Evolutionary conservation across 2,797 vertebrate species (phyloP).

Genomic region (Pseudocheirus occidentalis): DNA sequence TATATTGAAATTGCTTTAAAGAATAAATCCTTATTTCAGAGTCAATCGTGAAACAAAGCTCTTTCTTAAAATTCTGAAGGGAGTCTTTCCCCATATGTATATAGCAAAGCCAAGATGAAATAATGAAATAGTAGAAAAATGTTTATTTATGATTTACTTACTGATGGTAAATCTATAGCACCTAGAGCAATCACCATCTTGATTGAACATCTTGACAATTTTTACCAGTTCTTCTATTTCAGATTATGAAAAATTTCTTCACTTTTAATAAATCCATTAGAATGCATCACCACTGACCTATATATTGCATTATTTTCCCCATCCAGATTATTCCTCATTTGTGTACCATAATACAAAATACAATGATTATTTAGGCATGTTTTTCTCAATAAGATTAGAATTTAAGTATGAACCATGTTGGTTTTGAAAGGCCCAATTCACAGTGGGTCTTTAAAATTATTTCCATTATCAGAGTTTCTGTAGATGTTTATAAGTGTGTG

Average conservation of each 20-base stretch:
- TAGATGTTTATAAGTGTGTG: slow-evolving; percentile 7
- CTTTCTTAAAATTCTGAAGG: slow-evolving; percentile 37
- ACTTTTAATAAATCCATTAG: slow-evolving; percentile 11
- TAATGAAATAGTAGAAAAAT: slow-evolving; percentile 31
- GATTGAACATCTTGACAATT: slow-evolving; percentile 37
- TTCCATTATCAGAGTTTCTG: slow-evolving; percentile 26
- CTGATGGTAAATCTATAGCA: slow-evolving; percentile 16
- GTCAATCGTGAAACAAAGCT: slow-evolving; percentile 50
- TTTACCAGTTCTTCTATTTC: slow-evolving; percentile 14
- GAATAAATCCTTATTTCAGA: slow-evolving; percentile 50
- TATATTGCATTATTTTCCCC: not conserved
- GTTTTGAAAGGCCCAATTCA: not conserved
- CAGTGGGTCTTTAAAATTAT: slow-evolving; percentile 10
- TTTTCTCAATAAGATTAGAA: slow-evolving; percentile 3
- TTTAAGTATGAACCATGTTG: not conserved
- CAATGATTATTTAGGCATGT: slow-evolving; percentile 25
- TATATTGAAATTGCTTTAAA: slow-evolving; percentile 39
- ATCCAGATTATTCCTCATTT: slow-evolving; percentile 16
- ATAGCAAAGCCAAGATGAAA: slow-evolving; percentile 32
- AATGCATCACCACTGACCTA: slow-evolving; percentile 1
- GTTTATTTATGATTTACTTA: slow-evolving; percentile 33
- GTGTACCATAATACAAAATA: slow-evolving; percentile 6
- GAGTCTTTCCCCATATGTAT: slow-evolving; percentile 43
- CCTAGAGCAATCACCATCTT: slow-evolving; percentile 15
- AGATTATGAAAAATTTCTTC: slow-evolving; percentile 13